Evolutionary conservation across 2,888 invertebrate genomes (phyloP).

Genomic region (Drosophila heteroneura): DNA sequence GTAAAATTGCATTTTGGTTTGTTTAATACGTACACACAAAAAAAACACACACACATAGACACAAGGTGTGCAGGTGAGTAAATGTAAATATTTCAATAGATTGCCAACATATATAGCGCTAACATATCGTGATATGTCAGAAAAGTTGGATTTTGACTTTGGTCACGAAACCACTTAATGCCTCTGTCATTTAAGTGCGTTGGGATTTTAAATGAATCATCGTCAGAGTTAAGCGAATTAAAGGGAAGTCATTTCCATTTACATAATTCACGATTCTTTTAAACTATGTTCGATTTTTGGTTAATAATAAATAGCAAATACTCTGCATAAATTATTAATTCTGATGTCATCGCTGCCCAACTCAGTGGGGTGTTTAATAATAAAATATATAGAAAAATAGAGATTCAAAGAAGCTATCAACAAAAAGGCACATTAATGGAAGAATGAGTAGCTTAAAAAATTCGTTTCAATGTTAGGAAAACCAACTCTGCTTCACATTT

Average conservation of each 20-base stretch:
- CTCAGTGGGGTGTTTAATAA: neutral
- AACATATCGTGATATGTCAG: conserved; percentile 13
- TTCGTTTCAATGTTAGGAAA: neutral
- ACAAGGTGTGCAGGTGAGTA: neutral
- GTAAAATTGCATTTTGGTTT: conserved; percentile 45
- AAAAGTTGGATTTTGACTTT: neutral
- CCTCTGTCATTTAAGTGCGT: neutral
- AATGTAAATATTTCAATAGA: conserved; percentile 12
- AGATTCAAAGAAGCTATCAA: neutral
- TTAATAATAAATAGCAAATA: neutral
- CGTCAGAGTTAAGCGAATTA: neutral
- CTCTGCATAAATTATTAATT: neutral
- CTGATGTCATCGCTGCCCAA: neutral
- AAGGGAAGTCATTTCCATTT: neutral
- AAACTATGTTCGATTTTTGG: neutral
- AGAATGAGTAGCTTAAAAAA: neutral
- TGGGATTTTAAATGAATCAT: conserved; percentile 6
- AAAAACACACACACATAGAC: neutral
- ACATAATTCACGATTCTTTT: neutral
- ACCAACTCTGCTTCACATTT: neutral
- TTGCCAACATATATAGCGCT: neutral
- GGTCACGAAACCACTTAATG: conserved; percentile 16
- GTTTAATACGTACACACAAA: conserved; percentile 16
- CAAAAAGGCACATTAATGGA: neutral
- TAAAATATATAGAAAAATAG: neutral